Evolutionary conservation across 2,888 invertebrate genomes (phyloP), one percentile per base, ranked within the genome.

Genomic region (Pocota personata): DNA sequence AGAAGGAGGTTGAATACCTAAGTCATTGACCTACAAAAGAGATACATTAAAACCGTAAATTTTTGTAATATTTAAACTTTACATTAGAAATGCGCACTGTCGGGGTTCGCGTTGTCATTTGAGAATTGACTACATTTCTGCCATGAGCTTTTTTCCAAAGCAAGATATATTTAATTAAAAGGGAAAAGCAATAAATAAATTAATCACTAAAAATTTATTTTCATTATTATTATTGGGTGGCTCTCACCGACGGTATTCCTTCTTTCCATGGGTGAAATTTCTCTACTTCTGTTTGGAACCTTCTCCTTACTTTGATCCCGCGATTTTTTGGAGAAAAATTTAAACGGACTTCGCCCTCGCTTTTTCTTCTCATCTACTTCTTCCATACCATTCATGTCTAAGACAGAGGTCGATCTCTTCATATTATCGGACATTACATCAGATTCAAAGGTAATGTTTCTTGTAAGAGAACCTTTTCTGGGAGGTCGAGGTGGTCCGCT

Each of bases 271-370:
- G 91, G 89, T 14, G 89, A 88, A 0, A 89, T 88, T 64, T 92
- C 92, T 64, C 88, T 89, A 2, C 89, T 88, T n/a, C 90, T 88
- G 1, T 89, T 87, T 3, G 89, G 80, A 1, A 93, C 93, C 7
- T 95, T 93, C 48, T 96, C 96, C 16, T 95, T 95, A 88, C 95
- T 95, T 89, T 95, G 95, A 19, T 95, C 95, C 46, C 96, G 94
- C 0, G 92, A 91, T 91, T 97, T 97, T 89, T 97, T 96, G 30
- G 96, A 95, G 92, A 97, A 98, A 93, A 97, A 97, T 92, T 97
- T 96, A 92, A 99, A 98, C 16, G 98, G 98, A 43, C 98, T 98
- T 88, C 98, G 95, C 67, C 98, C 97, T 8, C 98, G 93, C 90
- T 95, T 95, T 92, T 96, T 95, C 88, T 95, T 95, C 6, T 94